Conservation (phyloP, 2,797 vertebrate species). For the Momotus momota region DNA sequence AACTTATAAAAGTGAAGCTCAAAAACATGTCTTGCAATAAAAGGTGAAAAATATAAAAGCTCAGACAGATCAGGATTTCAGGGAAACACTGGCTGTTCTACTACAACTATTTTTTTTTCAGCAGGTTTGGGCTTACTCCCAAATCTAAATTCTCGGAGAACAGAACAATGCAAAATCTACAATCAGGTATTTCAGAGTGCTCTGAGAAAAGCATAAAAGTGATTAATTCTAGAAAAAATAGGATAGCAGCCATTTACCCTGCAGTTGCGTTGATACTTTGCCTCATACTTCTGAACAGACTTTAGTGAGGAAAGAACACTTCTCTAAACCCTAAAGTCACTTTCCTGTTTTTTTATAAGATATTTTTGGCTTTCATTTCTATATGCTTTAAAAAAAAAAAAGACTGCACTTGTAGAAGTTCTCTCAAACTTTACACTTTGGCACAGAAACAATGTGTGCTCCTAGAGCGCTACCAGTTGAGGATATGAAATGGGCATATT, state of each 20-base stretch:
- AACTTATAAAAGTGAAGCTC: not conserved
- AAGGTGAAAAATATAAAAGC: slow-evolving; percentile 1
- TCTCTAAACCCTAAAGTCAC: not conserved
- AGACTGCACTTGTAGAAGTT: not conserved
- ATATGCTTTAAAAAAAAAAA: not conserved
- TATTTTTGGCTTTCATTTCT: not conserved
- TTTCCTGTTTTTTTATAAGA: not conserved
- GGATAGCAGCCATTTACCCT: not conserved
- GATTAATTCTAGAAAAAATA: not conserved
- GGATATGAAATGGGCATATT: not conserved
- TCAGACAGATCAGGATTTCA: not conserved
- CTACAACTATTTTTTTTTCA: not conserved
- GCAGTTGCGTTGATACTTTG: not conserved
- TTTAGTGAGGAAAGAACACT: not conserved
- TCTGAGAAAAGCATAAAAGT: not conserved
- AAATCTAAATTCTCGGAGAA: not conserved
- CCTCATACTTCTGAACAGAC: not conserved
- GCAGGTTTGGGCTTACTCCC: not conserved
- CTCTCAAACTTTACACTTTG: not conserved
- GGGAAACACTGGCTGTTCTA: not conserved
- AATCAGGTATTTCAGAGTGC: not conserved
- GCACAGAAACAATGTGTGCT: not conserved
- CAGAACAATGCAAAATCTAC: not conserved
- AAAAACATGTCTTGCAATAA: not conserved
- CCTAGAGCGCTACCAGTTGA: not conserved